A percentile compares a stretch with the other conserved stretches of the same genome.
These are phyloP conservation scores for Trachelipus rathkii DNA, from an alignment of 1,140 invertebrate species.

Conservation along the genomic window DNA sequence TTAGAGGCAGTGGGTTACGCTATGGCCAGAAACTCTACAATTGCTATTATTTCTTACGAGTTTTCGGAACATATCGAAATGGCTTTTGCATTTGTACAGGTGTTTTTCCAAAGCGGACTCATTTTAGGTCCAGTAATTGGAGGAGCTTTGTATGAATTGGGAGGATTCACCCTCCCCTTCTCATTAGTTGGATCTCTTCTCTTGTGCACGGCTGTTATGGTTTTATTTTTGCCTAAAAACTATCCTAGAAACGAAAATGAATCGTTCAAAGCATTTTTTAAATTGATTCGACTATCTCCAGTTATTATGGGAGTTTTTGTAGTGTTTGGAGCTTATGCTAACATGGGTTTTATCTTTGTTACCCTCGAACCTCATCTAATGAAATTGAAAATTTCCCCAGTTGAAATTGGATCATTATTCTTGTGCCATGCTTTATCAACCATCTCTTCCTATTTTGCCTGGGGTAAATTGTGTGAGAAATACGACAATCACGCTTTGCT, in stretches of 20 bases:
- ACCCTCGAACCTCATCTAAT: conserved; percentile 76
- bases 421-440: conserved; percentile 83
- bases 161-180: conserved; percentile 48
- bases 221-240: conserved; percentile 46
- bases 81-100: conserved; percentile 17
- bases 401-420: conserved; percentile 76
- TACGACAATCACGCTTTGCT: conserved; percentile 62
- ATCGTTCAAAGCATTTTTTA: conserved; percentile 60
- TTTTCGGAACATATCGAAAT: conserved; percentile 14
- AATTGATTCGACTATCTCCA: conserved; percentile 46
- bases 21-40: neutral
- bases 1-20: conserved; percentile 20
- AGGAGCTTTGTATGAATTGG: conserved; percentile 47
- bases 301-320: conserved; percentile 60
- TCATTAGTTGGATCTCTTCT: conserved; percentile 47
- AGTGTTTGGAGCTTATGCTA: conserved; percentile 69
- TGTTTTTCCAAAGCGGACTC: conserved; percentile 8
- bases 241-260: too few relatives aligned
- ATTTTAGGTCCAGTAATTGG: conserved; percentile 46
- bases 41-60: conserved; percentile 16
- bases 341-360: conserved; percentile 74
- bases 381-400: conserved; percentile 66
- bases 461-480: conserved; percentile 74
- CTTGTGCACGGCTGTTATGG: conserved; percentile 40
- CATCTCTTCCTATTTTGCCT: conserved; percentile 70